A percentile compares a stretch with the other conserved stretches of the same genome.
phyloP scores from a whole-genome alignment of 2,113 vertebrate species.

The Crotalus horridus region DNA sequence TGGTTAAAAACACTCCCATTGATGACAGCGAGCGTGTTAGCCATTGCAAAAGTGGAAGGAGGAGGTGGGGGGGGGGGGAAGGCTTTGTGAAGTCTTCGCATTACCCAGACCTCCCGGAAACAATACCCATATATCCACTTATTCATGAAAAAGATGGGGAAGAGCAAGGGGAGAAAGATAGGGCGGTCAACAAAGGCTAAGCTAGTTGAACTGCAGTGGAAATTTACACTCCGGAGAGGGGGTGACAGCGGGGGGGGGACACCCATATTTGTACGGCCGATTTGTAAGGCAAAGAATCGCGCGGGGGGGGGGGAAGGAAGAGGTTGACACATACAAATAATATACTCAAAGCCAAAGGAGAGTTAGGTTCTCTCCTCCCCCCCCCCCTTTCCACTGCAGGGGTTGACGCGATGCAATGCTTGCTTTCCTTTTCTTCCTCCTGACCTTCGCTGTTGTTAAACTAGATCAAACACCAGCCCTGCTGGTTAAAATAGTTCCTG shows the following conservation, averaged over 20 bases:
- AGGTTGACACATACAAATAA: neutral
- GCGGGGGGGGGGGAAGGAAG: neutral
- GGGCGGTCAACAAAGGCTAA: slow-evolving; percentile 23
- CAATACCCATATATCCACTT: neutral
- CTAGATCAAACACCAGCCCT: slow-evolving; percentile 30
- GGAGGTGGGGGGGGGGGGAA: neutral
- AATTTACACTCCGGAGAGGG: neutral
- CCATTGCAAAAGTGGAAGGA: neutral
- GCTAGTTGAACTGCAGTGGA: slow-evolving; percentile 22
- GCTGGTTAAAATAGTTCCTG: neutral
- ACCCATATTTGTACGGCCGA: neutral
- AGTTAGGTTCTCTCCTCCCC: neutral
- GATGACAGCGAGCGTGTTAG: neutral
- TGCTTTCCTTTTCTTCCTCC: slow-evolving; percentile 12
- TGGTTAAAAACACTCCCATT: slow-evolving; percentile 29
- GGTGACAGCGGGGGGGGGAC: no score
- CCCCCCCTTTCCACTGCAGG: slow-evolving; percentile 20
- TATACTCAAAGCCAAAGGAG: neutral
- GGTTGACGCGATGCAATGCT: slow-evolving; percentile 58
- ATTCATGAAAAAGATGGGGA: neutral
- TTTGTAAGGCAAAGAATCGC: neutral
- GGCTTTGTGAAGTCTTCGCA: neutral
- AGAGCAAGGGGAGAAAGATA: neutral
- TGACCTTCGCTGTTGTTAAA: slow-evolving; percentile 52
- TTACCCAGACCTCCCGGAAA: neutral